phyloP scores from a whole-genome alignment of 1,140 invertebrate genomes.

The Drosophila micromelanica region DNA sequence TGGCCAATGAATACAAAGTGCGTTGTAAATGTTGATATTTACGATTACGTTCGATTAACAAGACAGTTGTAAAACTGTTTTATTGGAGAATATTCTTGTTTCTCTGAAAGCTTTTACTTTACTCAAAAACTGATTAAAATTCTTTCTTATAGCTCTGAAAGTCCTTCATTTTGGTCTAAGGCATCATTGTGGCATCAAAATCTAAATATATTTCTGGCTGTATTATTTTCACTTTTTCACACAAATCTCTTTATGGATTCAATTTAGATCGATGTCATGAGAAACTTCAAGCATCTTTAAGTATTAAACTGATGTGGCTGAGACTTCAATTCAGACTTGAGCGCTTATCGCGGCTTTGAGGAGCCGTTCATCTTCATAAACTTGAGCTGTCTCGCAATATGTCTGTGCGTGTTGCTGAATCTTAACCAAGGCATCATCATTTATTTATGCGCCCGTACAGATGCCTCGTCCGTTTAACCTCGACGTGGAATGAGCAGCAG shows the following conservation, averaged over 20 bases:
- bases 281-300: background rate
- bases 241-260: background rate
- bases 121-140: too few species aligned
- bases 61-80: background rate
- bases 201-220: too few species aligned
- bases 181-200: too few species aligned
- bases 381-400: conserved; percentile 29
- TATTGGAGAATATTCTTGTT: too few species aligned
- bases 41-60: background rate
- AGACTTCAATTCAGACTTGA: conserved; percentile 11
- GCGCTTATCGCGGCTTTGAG: conserved; percentile 11
- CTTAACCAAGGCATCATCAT: conserved; percentile 71
- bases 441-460: conserved; percentile 63
- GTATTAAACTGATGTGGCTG: background rate
- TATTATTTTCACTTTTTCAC: too few species aligned
- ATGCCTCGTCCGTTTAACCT: conserved; percentile 10
- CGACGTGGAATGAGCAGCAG: background rate
- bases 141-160: too few species aligned
- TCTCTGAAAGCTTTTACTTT: too few species aligned
- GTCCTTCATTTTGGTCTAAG: too few species aligned
- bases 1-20: background rate
- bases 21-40: background rate
- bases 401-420: conserved; percentile 62
- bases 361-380: conserved; percentile 35
- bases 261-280: conserved; percentile 1